Evolutionary conservation across 2,888 invertebrate species (phyloP), one percentile per base, ranked within the genome.

Genomic region (Acleris sparsana): DNA sequence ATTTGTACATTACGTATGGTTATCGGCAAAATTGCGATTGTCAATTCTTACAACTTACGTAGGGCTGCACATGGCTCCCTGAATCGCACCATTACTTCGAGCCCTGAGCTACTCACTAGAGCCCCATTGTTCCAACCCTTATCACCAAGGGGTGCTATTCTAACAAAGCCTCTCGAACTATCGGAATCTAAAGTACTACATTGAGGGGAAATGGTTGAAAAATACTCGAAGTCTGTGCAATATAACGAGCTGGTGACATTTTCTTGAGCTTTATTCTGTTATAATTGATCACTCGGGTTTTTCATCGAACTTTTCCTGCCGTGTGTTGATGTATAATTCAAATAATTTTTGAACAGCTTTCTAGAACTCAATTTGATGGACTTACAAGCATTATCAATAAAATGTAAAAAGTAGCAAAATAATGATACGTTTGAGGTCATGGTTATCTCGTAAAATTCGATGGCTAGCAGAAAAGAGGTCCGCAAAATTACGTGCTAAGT

Each of bases 371-470:
- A 6, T 25, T 6, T 20, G 25, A 25, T 25, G 25, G 25, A 25
- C 6, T 25, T 6, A 25, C 25, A 25, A 25, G 6, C 6, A 6
- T 33, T 39, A 13, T 13, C 39, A 39, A 4, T 39, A 11, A 39
- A 11, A 13, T 39, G 13, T 39, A 39, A 39, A 33, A 39, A 13
- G 39, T 39, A 4, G 39, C 9, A 39, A 39, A 11, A 39, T 39
- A 39, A 4, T 13, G 39, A 9, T 39, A 39, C 39, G 39, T 74
- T 76, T 72, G 70, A 70, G 75, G 85, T 86, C 86, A 87, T 83
- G 85, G 80, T 72, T 69, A 63, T 53, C 76, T 82, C 83, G 81
- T 87, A 86, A 86, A 86, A 80, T 79, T 83, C 80, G 81, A 78
- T 84, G 81, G 81, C 74, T 74, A 70, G 75, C 74, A 73, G 79